These are phyloP conservation scores for Dicyrtomina minuta DNA, from an alignment of 2,888 invertebrate species.

Conservation along the genomic window DNA sequence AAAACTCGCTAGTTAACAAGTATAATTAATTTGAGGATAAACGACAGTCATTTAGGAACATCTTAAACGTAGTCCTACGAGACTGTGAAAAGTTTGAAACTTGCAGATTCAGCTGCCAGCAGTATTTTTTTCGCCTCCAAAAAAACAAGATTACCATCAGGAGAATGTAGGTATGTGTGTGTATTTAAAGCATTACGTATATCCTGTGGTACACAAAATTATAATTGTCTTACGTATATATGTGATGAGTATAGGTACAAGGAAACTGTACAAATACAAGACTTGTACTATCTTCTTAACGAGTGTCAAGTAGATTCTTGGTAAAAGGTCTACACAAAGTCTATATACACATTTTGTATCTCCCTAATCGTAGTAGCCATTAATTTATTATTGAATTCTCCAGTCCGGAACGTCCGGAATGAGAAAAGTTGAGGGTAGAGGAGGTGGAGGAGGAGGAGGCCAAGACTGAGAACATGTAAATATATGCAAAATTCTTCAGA, in stretches of 20 bases:
- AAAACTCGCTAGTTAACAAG: not conserved
- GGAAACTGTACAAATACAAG: not conserved
- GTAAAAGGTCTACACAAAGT: no score
- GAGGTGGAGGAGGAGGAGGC: not conserved
- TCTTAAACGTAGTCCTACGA: no score
- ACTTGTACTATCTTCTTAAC: no score
- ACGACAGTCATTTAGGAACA: not conserved
- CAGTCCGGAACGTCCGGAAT: not conserved
- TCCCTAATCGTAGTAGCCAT: not conserved
- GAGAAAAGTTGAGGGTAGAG: not conserved
- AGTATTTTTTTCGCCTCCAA: conserved; percentile 5
- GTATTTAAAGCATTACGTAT: not conserved
- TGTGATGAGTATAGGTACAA: no score
- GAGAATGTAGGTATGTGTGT: not conserved
- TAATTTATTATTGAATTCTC: not conserved
- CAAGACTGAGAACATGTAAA: not conserved
- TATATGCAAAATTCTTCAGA: conserved; percentile 22
- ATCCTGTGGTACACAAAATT: not conserved
- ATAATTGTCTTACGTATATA: no score
- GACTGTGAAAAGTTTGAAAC: not conserved
- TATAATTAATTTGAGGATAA: conserved; percentile 5
- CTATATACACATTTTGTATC: not conserved
- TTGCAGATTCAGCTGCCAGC: conserved; percentile 14
- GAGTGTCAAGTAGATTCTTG: no score
- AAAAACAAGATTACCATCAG: not conserved